phyloP scores from a whole-genome alignment of 2,888 invertebrate species.

The Agrotis exclamationis region DNA sequence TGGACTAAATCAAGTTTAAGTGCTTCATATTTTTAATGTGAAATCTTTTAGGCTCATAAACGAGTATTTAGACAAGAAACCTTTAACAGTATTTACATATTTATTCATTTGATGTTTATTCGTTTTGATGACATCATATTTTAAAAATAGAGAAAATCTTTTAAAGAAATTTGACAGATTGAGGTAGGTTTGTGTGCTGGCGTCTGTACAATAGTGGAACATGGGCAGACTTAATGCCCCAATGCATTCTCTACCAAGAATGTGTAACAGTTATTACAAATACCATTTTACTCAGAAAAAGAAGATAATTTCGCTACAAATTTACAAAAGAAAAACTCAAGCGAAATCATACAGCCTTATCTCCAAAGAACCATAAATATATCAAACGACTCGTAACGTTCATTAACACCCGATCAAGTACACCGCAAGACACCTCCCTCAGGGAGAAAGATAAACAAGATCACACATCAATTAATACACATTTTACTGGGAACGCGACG shows the following conservation, averaged over 20 bases:
- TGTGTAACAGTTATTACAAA: too few species aligned
- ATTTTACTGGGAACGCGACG: constrained; percentile 29
- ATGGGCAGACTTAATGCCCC: too few species aligned
- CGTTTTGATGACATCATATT: too few species aligned
- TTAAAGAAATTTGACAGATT: too few species aligned
- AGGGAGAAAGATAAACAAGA: constrained; percentile 42
- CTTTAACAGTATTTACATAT: too few species aligned
- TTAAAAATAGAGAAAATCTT: too few species aligned
- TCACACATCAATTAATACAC: constrained; percentile 41
- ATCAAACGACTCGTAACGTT: background rate
- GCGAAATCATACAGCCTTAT: background rate
- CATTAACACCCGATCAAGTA: constrained; percentile 29
- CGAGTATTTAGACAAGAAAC: too few species aligned
- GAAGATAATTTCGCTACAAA: background rate
- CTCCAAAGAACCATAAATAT: constrained; percentile 14
- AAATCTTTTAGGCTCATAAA: background rate
- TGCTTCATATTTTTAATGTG: background rate
- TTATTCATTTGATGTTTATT: too few species aligned
- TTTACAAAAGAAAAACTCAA: background rate
- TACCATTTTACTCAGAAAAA: background rate
- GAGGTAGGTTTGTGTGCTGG: too few species aligned
- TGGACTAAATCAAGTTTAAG: background rate
- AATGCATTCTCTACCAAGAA: too few species aligned
- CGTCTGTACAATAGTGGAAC: too few species aligned
- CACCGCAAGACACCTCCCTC: constrained; percentile 8